A percentile compares a stretch with the other conserved stretches of the same genome.
Evolutionary conservation across 2,113 vertebrate species (phyloP).

Genomic region (Aphyosemion australe): DNA sequence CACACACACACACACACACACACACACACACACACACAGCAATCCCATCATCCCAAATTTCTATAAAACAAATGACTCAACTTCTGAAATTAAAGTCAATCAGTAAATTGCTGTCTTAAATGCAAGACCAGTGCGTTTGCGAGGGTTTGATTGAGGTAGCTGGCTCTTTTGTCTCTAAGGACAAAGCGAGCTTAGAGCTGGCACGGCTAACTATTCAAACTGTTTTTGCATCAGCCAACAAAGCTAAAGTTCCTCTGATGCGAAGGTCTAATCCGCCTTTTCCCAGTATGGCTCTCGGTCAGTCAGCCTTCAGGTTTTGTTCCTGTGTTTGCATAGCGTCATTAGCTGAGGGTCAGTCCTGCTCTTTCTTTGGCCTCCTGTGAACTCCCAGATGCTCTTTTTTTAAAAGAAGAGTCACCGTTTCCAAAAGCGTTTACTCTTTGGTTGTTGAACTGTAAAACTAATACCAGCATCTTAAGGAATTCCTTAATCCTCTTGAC

Average conservation of each 20-base stretch:
- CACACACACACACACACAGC: conserved; percentile 7
- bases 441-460: conserved; percentile 67
- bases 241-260: conserved; percentile 67
- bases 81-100: conserved; percentile 70
- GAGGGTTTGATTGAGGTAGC: conserved; percentile 65
- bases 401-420: conserved; percentile 44
- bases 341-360: conserved; percentile 74
- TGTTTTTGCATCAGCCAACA: conserved; percentile 59
- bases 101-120: conserved; percentile 71
- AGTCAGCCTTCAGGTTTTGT: conserved; percentile 62
- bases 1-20: not conserved
- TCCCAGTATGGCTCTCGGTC: conserved; percentile 53
- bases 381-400: conserved; percentile 71
- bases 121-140: conserved; percentile 60
- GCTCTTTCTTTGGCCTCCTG: conserved; percentile 51
- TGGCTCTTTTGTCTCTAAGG: conserved; percentile 75
- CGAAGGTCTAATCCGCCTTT: conserved; percentile 74
- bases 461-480: conserved; percentile 69
- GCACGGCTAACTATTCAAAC: conserved; percentile 62
- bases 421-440: conserved; percentile 71
- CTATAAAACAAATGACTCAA: conserved; percentile 32
- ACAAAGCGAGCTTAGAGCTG: conserved; percentile 67
- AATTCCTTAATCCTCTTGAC: conserved; percentile 74
- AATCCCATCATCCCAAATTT: conserved; percentile 43
- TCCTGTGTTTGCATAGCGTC: conserved; percentile 59